Evolutionary conservation across 1,140 invertebrate species (phyloP), one percentile per base, ranked within the genome.

Genomic region (Panulirus ornatus): DNA sequence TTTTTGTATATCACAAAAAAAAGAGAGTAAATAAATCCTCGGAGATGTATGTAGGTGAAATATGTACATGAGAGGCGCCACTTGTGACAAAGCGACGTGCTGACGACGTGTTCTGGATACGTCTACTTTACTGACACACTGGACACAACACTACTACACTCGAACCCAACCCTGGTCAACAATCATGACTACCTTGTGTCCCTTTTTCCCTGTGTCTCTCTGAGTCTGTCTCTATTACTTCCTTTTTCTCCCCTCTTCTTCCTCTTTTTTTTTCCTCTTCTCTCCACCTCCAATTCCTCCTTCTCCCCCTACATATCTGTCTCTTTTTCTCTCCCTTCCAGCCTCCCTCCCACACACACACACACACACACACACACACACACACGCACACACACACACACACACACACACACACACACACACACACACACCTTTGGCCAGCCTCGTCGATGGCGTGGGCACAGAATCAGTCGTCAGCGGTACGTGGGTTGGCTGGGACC

Each of bases 381-480:
- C 27, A 19, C 34, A 6, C 71, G 19, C 71, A 30, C 66, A 19
- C 34, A 38, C 66, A 11, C n/a, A 11, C 66, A 30, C 66, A 11
- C n/a, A 19, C 34, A 6, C 34, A 38, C 71, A 6, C 34, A 6
- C 71, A 34, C 71, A 19, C 34, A 19, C 71, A 19, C 71, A 19
- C 3, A 30, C 38, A 14, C 34, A n/a, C n/a, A n/a, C 70, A n/a
- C 34, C 40, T 19, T 5, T 44, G 22, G 16, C 73, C 36, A n/a
- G 14, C 73, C 36, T 36, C 44, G 22, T n/a, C 30, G 11, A 14
- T 51, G 42, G 42, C 40, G 51, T 54, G 38, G 66, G 82, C 27
- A 42, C 82, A 84, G 82, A 63, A 22, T 54, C 16, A 27, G 81
- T 83, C 40, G 58, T 75, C 36, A 40, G 27, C 34, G 42, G 14